Conservation (phyloP, 2,797 vertebrate species). For the Semotilus atromaculatus region DNA sequence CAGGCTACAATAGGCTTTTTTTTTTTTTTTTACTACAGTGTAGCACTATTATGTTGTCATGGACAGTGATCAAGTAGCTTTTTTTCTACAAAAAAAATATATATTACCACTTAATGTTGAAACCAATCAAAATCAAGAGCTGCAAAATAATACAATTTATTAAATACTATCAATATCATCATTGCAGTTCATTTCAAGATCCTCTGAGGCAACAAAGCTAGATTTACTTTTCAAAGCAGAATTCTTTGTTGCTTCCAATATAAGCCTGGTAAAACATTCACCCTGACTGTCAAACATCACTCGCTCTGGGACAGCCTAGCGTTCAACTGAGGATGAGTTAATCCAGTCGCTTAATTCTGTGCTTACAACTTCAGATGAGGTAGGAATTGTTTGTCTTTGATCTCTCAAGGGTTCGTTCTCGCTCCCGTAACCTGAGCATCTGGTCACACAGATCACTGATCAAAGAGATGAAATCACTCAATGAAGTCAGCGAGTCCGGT, state of each 20-base stretch:
- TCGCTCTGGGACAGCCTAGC: slow-evolving; percentile 2
- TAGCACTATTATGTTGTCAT: neutral
- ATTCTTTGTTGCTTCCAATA: slow-evolving; percentile 7
- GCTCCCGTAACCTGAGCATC: slow-evolving; percentile 35
- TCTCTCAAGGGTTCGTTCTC: slow-evolving; percentile 26
- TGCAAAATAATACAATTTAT: neutral
- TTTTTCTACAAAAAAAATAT: too few relatives aligned
- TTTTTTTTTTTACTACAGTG: neutral
- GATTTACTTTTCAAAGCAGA: slow-evolving; percentile 5
- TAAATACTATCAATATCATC: neutral
- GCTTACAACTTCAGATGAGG: slow-evolving; percentile 37
- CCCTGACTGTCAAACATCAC: neutral
- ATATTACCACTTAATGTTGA: neutral
- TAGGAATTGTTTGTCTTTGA: slow-evolving; percentile 41
- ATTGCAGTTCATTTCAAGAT: neutral
- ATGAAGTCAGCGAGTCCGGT: slow-evolving; percentile 39
- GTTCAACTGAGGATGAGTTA: slow-evolving; percentile 24
- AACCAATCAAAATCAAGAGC: neutral
- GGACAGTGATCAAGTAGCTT: neutral
- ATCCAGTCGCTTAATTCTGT: slow-evolving; percentile 23
- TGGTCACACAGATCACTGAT: slow-evolving; percentile 51
- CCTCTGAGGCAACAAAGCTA: neutral
- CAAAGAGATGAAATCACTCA: slow-evolving; percentile 51
- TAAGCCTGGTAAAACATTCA: neutral
- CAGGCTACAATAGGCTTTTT: neutral